Evolutionary conservation across 1,140 invertebrate species (phyloP), one percentile per base, ranked within the genome.

Genomic region (Trachelipus rathkii): DNA sequence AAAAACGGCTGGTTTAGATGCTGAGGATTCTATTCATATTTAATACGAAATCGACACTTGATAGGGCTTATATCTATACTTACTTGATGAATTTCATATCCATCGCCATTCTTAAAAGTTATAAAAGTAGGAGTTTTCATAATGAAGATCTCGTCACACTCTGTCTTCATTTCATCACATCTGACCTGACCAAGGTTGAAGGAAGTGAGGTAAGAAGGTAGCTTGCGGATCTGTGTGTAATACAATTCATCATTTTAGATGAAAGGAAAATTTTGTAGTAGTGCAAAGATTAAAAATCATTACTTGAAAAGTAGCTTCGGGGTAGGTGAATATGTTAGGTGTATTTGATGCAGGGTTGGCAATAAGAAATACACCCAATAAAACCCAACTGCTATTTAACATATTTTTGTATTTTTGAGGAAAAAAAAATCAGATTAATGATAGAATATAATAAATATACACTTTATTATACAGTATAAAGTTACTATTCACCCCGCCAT

Each of bases 41-140:
- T 3, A 67, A 67, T 1, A 19, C 60, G n/a, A n/a, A 19, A 67
- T 19, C 60, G 1, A 67, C 13, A 89, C 88, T 82, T 88, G 86
- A 45, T n/a, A 19, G 0, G 6, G 15, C 23, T n/a, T n/a, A 24
- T 9, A 46, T 6, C 33, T 23, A n/a, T 43, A 74, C 79, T 76
- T 60, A 81, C 79, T 68, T 81, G 79, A 53, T 81, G 79, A 53
- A 92, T 84, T 84, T 93, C 91, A 84, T 91, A 89, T 19, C 89
- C 90, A 60, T 91, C 90, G 44, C 88, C 88, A 24, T 86, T 83
- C 83, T 93, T 93, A 79, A 93, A 88, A 15, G 93, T 86, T 44
- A 89, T 88, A 87, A 92, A 92, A 45, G 88, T 85, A 11, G 92
- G 92, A 84, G 91, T 91, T 78, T 89, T 89, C 71, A 84, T 84